phyloP scores from a whole-genome alignment of 92 coral and sea anemone genomes.

The Parazoanthus swiftii region DNA sequence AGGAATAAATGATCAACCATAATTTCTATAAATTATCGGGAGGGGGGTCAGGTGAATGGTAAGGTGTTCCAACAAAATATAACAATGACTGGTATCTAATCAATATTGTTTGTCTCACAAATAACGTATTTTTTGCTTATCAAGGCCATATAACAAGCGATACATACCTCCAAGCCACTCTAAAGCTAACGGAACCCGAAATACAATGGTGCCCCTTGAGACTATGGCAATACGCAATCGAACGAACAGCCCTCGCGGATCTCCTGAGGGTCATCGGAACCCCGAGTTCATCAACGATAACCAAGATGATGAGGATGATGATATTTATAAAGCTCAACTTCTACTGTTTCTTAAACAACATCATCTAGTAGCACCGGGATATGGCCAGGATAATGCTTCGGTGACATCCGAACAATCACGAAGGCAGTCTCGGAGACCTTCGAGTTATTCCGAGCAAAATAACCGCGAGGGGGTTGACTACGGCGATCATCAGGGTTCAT shows the following conservation, averaged over 20 bases:
- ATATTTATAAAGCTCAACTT: slow-evolving; percentile 84
- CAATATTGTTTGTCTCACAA: neutral
- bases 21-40: too few relatives aligned
- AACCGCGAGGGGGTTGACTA: neutral
- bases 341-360: slow-evolving; percentile 82
- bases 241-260: slow-evolving; percentile 41
- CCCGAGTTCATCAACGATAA: slow-evolving; percentile 39
- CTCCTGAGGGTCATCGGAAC: slow-evolving; percentile 58
- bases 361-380: slow-evolving; percentile 60
- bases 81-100: neutral
- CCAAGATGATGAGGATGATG: slow-evolving; percentile 76
- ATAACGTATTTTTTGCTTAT: neutral
- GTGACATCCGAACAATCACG: slow-evolving; percentile 61
- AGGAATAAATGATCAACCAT: too few relatives aligned
- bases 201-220: slow-evolving; percentile 61
- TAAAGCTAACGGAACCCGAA: slow-evolving; percentile 40
- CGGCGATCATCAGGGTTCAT: neutral
- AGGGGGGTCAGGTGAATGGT: too few relatives aligned
- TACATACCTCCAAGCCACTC: slow-evolving; percentile 2
- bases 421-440: slow-evolving; percentile 50
- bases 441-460: slow-evolving; percentile 12
- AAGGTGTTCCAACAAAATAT: too few relatives aligned
- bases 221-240: slow-evolving; percentile 64
- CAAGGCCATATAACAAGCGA: slow-evolving; percentile 3
- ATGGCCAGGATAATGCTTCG: slow-evolving; percentile 56